A percentile compares a stretch with the other conserved stretches of the same genome.
Conservation (phyloP, 1,140 invertebrate species). For the Teleopsis dalmanni region DNA sequence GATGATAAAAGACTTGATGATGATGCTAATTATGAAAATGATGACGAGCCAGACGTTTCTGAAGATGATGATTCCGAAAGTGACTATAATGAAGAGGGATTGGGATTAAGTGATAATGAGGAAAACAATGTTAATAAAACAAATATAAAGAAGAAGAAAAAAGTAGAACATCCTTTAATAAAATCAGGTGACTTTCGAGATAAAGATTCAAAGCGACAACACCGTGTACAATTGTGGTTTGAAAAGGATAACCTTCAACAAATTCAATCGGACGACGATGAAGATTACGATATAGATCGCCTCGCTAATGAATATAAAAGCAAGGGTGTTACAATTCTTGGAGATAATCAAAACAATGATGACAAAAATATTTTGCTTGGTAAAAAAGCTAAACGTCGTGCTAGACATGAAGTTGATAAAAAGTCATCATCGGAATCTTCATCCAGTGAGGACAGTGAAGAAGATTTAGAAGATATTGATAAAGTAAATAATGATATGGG, state of each 20-base stretch:
- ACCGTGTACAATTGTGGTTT: constrained; percentile 83
- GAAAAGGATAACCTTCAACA: constrained; percentile 82
- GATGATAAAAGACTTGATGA: constrained; percentile 61
- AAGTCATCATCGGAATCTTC: constrained; percentile 27
- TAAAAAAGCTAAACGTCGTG: constrained; percentile 37
- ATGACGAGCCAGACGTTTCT: constrained; percentile 53
- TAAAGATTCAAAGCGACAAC: constrained; percentile 59
- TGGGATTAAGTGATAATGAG: constrained; percentile 48
- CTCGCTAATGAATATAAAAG: constrained; percentile 64
- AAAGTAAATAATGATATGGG: constrained; percentile 17
- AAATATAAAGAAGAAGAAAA: constrained; percentile 44
- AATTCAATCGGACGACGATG: constrained; percentile 73
- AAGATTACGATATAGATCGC: constrained; percentile 78
- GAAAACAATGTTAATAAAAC: constrained; percentile 40
- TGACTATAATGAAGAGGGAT: constrained; percentile 52
- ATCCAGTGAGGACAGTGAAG: constrained; percentile 39
- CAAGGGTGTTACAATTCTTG: constrained; percentile 52
- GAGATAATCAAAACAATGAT: constrained; percentile 13
- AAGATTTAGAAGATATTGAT: constrained; percentile 16
- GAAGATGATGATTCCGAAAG: constrained; percentile 31
- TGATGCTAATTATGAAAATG: constrained; percentile 62
- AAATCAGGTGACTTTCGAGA: constrained; percentile 75
- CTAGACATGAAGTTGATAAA: constrained; percentile 24
- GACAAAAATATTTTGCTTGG: constrained; percentile 17
- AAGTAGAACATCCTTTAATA: constrained; percentile 64